Evolutionary conservation across 2,113 vertebrate genomes (phyloP).

Genomic region (Capreolus pygargus): DNA sequence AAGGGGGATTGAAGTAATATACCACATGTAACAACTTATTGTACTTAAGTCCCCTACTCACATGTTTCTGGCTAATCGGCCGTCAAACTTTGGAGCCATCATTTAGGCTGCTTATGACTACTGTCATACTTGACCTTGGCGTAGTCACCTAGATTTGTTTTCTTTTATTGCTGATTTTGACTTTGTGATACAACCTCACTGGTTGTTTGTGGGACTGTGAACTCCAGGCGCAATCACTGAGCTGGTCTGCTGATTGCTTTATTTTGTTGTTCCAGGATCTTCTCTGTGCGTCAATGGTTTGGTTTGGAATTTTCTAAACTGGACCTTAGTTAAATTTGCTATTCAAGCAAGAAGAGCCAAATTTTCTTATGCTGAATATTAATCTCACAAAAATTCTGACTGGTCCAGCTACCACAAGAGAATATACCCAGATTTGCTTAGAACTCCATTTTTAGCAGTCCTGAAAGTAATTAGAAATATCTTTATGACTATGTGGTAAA

Average conservation of each 20-base stretch:
- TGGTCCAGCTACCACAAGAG: background rate
- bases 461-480: conserved; percentile 12
- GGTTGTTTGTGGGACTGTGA: background rate
- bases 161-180: background rate
- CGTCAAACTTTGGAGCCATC: background rate
- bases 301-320: background rate
- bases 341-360: background rate
- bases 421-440: background rate
- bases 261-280: background rate
- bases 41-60: background rate
- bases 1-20: background rate
- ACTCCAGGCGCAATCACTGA: background rate
- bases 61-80: background rate
- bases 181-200: background rate
- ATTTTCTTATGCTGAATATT: background rate
- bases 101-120: background rate
- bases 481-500: background rate
- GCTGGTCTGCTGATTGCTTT: background rate
- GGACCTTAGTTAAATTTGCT: background rate
- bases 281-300: background rate
- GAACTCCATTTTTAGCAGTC: background rate
- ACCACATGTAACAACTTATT: background rate
- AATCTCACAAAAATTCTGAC: background rate
- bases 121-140: background rate
- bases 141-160: background rate